Evolutionary conservation across 2,113 vertebrate genomes (phyloP).

Genomic region (Xiphias gladius): DNA sequence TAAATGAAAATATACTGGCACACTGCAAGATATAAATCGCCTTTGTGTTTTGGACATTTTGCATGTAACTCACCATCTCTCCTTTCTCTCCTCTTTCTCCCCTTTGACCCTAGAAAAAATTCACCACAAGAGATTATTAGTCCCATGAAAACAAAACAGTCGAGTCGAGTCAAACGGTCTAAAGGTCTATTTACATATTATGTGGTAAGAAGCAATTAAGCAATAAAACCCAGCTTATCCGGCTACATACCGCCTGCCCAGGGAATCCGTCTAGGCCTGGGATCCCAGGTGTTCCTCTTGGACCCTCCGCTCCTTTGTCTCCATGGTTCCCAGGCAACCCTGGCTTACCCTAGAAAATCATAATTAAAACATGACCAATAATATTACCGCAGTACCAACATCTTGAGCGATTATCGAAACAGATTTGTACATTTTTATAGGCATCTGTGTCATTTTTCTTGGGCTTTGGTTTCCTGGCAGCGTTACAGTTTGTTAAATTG

Average conservation of each 20-base stretch:
- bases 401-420: too few species aligned
- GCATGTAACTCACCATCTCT: conserved; percentile 84
- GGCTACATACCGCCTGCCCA: conserved; percentile 83
- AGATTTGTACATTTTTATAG: too few species aligned
- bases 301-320: conserved; percentile 82
- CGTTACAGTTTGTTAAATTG: too few species aligned
- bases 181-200: background rate
- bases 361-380: background rate
- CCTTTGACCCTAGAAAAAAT: conserved; percentile 87
- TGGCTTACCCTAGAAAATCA: conserved; percentile 74
- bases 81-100: conserved; percentile 88
- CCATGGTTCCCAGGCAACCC: conserved; percentile 80
- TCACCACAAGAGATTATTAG: conserved; percentile 3
- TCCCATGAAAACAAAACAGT: background rate
- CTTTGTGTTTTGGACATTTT: background rate
- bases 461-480: too few species aligned
- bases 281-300: conserved; percentile 84
- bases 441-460: too few species aligned
- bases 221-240: background rate
- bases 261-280: conserved; percentile 87
- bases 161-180: background rate
- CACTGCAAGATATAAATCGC: too few species aligned
- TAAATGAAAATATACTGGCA: background rate
- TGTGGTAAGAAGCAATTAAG: too few species aligned
- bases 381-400: background rate